Evolutionary conservation across 2,113 vertebrate species (phyloP), one percentile per base, ranked within the genome.

Genomic region (Cranoglanis bouderius): DNA sequence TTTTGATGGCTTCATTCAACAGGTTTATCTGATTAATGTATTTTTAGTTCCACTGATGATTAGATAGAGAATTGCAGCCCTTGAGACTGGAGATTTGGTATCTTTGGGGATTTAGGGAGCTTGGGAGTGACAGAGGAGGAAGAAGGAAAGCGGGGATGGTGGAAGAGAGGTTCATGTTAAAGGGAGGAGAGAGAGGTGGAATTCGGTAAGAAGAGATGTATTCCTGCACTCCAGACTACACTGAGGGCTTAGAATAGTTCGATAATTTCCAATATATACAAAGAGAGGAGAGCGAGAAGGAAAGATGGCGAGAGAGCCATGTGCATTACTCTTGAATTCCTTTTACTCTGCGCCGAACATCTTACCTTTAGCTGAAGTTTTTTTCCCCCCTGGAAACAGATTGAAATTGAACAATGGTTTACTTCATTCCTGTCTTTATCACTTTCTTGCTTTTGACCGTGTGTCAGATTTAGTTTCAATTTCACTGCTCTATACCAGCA

Each of bases 121-220:
- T 49, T 4, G 9, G 8, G 57, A 65, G 80, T 83, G 78, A 78
- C 21, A 29, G 55, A 57, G 57, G 57, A 86, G 70, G 35, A 67
- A 65, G 65, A 72, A 40, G 38, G 49, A 78, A 67, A 53, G 18
- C 7, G 38, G 51, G 51, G 51, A 67, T 57, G 84, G 83, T 46
- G 87, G 84, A 78, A 43, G 24, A 87, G 57, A 63, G 72, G 74
- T 86, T 84, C 46, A 83, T 85, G 55, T 85, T 77, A 46, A 90
- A 32, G n/a, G 59, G 59, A 35, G 46, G 59, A 67, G 43, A 57
- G 67, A 67, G 32, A 72, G 21, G 21, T 53, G n/a, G 40, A 72
- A 75, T 14, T 32, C 19, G 35, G n/a, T 84, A 51, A 83, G 61
- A 72, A 80, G 67, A 85, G 55, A 46, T 55, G 32, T 49, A 87